These are phyloP conservation scores for Chymomyza procnemis DNA, from an alignment of 2,888 invertebrate species.

Conservation along the genomic window DNA sequence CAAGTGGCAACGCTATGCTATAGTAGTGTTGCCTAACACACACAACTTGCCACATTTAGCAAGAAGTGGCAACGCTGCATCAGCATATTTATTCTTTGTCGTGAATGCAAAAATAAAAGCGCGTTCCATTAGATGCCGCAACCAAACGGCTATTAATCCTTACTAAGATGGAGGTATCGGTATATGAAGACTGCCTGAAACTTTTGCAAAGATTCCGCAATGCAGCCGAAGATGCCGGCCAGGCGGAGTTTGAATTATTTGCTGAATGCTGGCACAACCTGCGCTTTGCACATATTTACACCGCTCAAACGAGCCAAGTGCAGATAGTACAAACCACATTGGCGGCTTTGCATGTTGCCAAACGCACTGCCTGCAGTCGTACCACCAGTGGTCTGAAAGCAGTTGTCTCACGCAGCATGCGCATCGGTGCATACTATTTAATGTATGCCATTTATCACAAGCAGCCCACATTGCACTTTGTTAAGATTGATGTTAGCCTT, in stretches of 20 bases:
- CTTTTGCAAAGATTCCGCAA: constrained; percentile 38
- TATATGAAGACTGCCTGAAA: constrained; percentile 52
- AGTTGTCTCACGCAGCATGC: constrained; percentile 38
- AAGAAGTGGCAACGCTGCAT: not conserved
- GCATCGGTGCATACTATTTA: constrained; percentile 67
- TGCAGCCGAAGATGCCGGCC: constrained; percentile 7
- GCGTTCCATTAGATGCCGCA: not conserved
- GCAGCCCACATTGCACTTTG: constrained; percentile 70
- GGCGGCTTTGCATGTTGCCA: constrained; percentile 62
- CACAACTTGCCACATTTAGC: no score
- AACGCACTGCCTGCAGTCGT: constrained; percentile 55
- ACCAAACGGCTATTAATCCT: not conserved
- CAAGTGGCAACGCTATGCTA: not conserved
- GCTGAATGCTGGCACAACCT: constrained; percentile 62
- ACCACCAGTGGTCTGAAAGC: constrained; percentile 32
- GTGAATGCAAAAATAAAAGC: not conserved
- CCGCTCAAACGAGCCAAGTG: constrained; percentile 56
- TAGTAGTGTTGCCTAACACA: not conserved
- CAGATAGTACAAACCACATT: constrained; percentile 69
- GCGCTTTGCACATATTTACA: constrained; percentile 68
- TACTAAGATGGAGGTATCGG: constrained; percentile 40
- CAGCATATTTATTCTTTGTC: not conserved
- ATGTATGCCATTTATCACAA: constrained; percentile 73
- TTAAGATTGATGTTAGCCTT: constrained; percentile 64
- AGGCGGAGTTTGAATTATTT: constrained; percentile 60